Percentiles rank a stretch among this genome's conserved stretches.
phyloP scores from a whole-genome alignment of 1,140 invertebrate species.

The Chelonus insularis region DNA sequence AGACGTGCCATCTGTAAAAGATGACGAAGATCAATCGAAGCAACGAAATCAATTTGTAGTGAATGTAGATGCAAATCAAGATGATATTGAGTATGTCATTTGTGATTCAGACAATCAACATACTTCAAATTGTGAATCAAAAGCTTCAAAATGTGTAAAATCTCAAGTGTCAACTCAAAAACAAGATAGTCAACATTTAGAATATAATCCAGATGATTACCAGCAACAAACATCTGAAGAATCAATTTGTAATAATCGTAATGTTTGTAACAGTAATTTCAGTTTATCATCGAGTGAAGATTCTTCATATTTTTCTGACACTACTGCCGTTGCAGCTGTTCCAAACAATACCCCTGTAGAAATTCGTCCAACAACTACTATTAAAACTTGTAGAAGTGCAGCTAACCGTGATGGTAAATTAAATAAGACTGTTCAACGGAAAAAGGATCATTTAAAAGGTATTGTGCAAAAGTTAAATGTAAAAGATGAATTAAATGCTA shows the following conservation, averaged over 20 bases:
- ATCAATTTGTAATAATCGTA: slow-evolving; percentile 38
- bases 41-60: not conserved
- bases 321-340: not conserved
- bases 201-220: slow-evolving; percentile 53
- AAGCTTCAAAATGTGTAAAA: not conserved
- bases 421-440: not conserved
- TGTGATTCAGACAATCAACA: too few species aligned
- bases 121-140: not conserved
- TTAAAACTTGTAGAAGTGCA: slow-evolving; percentile 37
- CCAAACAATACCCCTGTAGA: slow-evolving; percentile 43
- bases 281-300: slow-evolving; percentile 50
- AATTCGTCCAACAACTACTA: slow-evolving; percentile 48
- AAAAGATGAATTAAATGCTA: slow-evolving; percentile 46
- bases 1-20: not conserved
- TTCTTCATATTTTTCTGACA: slow-evolving; percentile 53
- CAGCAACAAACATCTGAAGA: slow-evolving; percentile 40
- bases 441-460: slow-evolving; percentile 36
- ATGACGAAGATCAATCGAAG: not conserved
- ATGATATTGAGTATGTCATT: too few species aligned
- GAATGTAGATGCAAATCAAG: not conserved
- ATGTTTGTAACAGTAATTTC: too few species aligned
- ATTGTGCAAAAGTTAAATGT: slow-evolving; percentile 48
- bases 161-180: not conserved
- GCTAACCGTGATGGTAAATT: too few species aligned
- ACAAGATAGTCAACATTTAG: slow-evolving; percentile 29